Conservation (phyloP, 2,797 vertebrate genomes). For the Chiroxiphia lanceolata region DNA sequence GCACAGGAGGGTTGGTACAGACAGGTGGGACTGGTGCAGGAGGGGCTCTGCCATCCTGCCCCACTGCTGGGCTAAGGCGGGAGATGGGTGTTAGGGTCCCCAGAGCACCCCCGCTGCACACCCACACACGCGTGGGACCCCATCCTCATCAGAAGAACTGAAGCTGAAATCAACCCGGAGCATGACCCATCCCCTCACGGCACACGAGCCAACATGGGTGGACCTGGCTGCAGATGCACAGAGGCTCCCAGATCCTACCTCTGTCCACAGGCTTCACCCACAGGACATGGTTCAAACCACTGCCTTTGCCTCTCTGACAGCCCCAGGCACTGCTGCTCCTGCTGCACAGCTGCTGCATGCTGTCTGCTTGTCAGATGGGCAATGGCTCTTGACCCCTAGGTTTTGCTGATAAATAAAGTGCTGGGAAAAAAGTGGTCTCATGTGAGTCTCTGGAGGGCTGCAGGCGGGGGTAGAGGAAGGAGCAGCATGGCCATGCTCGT, state of each 20-base stretch:
- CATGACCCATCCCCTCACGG: neutral
- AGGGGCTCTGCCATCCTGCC: neutral
- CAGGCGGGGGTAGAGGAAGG: conserved; percentile 73
- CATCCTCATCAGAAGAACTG: neutral
- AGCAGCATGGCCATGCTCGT: conserved; percentile 64
- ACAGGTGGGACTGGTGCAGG: neutral
- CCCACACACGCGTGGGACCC: rapidly evolving
- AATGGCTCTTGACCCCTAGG: conserved; percentile 74
- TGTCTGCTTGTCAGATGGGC: conserved; percentile 36
- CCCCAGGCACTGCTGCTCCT: neutral
- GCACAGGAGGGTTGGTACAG: neutral
- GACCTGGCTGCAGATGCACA: neutral
- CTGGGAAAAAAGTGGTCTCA: conserved; percentile 70
- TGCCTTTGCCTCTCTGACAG: neutral
- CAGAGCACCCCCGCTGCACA: rapidly evolving
- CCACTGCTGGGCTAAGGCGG: rapidly evolving
- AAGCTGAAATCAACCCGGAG: rapidly evolving
- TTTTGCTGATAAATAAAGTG: conserved; percentile 67
- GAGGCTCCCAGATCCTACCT: neutral
- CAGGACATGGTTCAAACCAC: rapidly evolving
- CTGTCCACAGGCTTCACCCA: neutral
- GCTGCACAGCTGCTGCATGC: neutral
- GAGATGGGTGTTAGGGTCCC: rapidly evolving
- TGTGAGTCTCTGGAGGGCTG: conserved; percentile 29
- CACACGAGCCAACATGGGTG: rapidly evolving